phyloP scores from a whole-genome alignment of 2,888 invertebrate genomes.

The Anaspis maculata region DNA sequence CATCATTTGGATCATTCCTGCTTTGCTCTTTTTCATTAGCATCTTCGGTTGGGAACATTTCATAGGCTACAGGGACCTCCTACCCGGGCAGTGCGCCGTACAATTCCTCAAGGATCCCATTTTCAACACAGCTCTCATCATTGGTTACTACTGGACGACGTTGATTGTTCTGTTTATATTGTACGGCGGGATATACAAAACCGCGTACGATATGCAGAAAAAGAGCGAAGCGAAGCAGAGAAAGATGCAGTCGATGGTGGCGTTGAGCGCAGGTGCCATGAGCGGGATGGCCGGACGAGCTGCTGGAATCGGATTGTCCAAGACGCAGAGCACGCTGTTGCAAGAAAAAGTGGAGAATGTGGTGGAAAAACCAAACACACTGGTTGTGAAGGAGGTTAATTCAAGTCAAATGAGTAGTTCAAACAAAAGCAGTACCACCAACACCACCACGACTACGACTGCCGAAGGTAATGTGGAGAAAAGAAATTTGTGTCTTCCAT shows the following conservation, averaged over 20 bases:
- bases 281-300: slow-evolving; percentile 83
- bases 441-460: slow-evolving; percentile 50
- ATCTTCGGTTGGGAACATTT: slow-evolving; percentile 99
- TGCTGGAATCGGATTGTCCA: slow-evolving; percentile 77
- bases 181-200: slow-evolving; percentile 95
- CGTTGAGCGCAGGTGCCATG: slow-evolving; percentile 82
- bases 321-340: slow-evolving; percentile 60
- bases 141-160: slow-evolving; percentile 97
- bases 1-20: slow-evolving; percentile 95
- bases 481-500: slow-evolving; percentile 26
- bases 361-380: slow-evolving; percentile 18
- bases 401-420: slow-evolving; percentile 54
- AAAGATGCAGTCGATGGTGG: slow-evolving; percentile 93
- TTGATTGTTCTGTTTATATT: slow-evolving; percentile 89
- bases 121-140: slow-evolving; percentile 94
- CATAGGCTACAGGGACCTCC: slow-evolving; percentile 81
- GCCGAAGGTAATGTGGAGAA: slow-evolving; percentile 24
- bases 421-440: slow-evolving; percentile 50
- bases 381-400: slow-evolving; percentile 37
- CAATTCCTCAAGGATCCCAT: slow-evolving; percentile 96
- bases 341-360: slow-evolving; percentile 52
- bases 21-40: slow-evolving; percentile 91
- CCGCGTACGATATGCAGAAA: slow-evolving; percentile 95
- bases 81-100: slow-evolving; percentile 86
- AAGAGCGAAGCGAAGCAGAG: slow-evolving; percentile 94